Conservation (phyloP, 1,140 invertebrate species). For the Neotoxoptera formosana region DNA sequence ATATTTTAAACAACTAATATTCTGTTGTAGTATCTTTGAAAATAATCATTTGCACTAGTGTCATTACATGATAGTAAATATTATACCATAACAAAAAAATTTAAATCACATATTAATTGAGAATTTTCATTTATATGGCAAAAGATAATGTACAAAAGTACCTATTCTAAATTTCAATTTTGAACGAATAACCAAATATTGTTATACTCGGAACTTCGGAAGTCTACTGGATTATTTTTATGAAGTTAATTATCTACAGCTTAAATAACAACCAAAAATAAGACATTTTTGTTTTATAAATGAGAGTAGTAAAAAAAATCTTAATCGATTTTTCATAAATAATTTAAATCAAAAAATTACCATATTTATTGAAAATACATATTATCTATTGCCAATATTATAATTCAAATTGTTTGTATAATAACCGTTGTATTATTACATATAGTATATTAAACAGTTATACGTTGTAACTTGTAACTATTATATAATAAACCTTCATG, state of each 20-base stretch:
- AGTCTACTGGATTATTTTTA: not conserved
- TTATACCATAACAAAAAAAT: not conserved
- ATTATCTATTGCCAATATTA: not conserved
- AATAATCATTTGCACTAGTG: not conserved
- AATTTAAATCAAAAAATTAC: not conserved
- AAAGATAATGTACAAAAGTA: not conserved
- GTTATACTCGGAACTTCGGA: not conserved
- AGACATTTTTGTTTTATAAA: not conserved
- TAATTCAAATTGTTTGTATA: not conserved
- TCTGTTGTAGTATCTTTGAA: not conserved
- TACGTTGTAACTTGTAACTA: too few species aligned
- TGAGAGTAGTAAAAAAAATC: too few species aligned
- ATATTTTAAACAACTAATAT: not conserved
- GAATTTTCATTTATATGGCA: not conserved
- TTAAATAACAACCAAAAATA: not conserved
- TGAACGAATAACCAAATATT: not conserved
- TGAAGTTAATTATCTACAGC: not conserved
- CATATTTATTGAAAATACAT: not conserved
- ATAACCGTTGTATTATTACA: not conserved
- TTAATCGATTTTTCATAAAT: not conserved
- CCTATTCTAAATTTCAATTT: not conserved
- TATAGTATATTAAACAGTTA: not conserved
- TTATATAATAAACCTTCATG: not conserved
- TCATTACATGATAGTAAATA: not conserved
- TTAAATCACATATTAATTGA: not conserved